A percentile compares a stretch with the other conserved stretches of the same genome.
These are phyloP conservation scores for Apostichopus japonicus DNA, from an alignment of 35 echinoderm and acorn worm genomes.

Conservation along the genomic window DNA sequence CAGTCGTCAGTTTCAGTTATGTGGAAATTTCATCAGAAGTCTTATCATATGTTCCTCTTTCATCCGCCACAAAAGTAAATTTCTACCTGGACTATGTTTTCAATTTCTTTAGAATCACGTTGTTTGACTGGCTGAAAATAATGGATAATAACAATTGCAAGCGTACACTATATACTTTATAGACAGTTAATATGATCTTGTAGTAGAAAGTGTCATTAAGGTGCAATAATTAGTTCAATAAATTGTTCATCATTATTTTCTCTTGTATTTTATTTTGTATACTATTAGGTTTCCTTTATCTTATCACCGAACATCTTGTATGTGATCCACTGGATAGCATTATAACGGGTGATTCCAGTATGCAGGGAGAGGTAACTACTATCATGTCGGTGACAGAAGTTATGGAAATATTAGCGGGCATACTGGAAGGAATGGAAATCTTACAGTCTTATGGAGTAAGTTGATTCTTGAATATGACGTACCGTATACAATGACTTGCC, in stretches of 20 bases:
- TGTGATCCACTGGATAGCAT: neutral
- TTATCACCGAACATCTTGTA: neutral
- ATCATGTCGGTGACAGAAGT: neutral
- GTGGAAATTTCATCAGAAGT: too few relatives aligned
- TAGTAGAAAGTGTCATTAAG: neutral
- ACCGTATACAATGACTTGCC: too few relatives aligned
- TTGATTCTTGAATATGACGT: neutral
- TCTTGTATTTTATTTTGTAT: neutral
- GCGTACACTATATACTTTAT: too few relatives aligned
- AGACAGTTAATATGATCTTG: neutral
- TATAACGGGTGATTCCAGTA: neutral
- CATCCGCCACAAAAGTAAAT: too few relatives aligned
- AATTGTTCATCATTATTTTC: neutral
- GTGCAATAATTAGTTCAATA: neutral
- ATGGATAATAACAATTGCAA: too few relatives aligned
- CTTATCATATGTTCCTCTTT: too few relatives aligned
- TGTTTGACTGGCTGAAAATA: too few relatives aligned
- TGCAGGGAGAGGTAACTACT: neutral
- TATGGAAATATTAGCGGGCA: neutral
- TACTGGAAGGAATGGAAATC: slow-evolving; percentile 7
- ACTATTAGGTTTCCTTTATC: neutral
- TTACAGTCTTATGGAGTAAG: slow-evolving; percentile 18
- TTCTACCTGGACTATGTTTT: too few relatives aligned
- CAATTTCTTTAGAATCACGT: too few relatives aligned
- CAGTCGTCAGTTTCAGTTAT: too few relatives aligned